Evolutionary conservation across 2,113 vertebrate genomes (phyloP).

Genomic region (Eulemur rufifrons): DNA sequence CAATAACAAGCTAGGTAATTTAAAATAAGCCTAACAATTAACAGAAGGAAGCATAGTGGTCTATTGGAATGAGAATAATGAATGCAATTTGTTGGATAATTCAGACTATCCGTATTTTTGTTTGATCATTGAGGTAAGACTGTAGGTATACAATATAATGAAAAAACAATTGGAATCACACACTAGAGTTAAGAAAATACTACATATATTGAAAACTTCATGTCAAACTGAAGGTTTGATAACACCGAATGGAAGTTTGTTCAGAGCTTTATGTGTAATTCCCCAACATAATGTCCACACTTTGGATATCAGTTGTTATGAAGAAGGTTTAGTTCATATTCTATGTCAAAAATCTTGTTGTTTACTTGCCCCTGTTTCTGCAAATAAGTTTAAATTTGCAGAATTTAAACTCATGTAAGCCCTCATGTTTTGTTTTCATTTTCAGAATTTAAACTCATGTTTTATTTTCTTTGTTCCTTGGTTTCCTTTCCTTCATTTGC

Average conservation of each 20-base stretch:
- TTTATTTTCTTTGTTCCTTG: neutral
- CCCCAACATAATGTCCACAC: neutral
- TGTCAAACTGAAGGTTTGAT: neutral
- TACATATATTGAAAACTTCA: neutral
- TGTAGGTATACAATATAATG: neutral
- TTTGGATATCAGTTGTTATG: neutral
- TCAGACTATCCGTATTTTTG: neutral
- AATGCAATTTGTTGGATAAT: neutral
- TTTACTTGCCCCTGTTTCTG: neutral
- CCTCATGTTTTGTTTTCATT: too few relatives aligned
- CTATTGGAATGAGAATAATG: neutral
- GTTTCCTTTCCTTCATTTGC: neutral
- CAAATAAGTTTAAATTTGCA: slow-evolving; percentile 21
- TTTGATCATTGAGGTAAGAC: neutral
- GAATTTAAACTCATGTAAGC: too few relatives aligned
- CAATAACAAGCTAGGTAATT: neutral
- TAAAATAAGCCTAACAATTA: neutral
- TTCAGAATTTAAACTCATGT: neutral
- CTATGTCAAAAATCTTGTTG: neutral
- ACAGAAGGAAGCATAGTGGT: neutral
- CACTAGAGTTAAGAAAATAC: neutral
- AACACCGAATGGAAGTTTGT: neutral
- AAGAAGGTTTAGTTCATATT: neutral
- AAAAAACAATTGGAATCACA: slow-evolving; percentile 6
- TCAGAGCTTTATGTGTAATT: neutral